phyloP scores from a whole-genome alignment of 1,140 invertebrate species.

The Ceratina calcarata region DNA sequence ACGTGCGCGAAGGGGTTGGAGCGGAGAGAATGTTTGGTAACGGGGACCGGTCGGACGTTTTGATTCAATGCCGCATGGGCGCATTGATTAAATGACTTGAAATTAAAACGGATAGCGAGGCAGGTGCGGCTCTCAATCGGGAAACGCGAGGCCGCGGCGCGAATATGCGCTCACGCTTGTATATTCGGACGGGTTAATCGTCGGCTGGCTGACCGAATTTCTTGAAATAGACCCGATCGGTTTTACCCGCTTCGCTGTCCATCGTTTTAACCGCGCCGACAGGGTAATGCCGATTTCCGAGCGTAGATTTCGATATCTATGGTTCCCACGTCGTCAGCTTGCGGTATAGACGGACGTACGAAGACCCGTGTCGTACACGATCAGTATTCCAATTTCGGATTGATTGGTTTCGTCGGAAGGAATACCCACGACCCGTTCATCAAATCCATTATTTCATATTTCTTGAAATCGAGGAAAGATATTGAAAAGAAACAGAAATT shows the following conservation, averaged over 20 bases:
- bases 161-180: slow-evolving; percentile 28
- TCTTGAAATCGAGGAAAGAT: no score
- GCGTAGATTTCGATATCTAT: neutral
- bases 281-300: neutral
- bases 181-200: slow-evolving; percentile 8
- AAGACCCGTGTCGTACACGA: neutral
- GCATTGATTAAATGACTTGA: slow-evolving; percentile 70
- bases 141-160: slow-evolving; percentile 3
- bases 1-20: neutral
- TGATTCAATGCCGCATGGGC: slow-evolving; percentile 62
- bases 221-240: slow-evolving; percentile 20
- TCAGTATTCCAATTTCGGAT: slow-evolving; percentile 7
- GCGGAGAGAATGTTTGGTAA: slow-evolving; percentile 40
- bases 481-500: no score
- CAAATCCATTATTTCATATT: no score
- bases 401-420: slow-evolving; percentile 10
- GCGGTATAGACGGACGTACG: neutral
- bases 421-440: neutral
- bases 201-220: slow-evolving; percentile 35
- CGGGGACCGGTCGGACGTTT: slow-evolving; percentile 54
- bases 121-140: slow-evolving; percentile 50
- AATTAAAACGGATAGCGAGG: slow-evolving; percentile 64
- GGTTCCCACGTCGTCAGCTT: neutral
- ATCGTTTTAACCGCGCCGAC: neutral
- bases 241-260: neutral